phyloP scores from a whole-genome alignment of 2,113 vertebrate genomes.

The Dromas ardeola region DNA sequence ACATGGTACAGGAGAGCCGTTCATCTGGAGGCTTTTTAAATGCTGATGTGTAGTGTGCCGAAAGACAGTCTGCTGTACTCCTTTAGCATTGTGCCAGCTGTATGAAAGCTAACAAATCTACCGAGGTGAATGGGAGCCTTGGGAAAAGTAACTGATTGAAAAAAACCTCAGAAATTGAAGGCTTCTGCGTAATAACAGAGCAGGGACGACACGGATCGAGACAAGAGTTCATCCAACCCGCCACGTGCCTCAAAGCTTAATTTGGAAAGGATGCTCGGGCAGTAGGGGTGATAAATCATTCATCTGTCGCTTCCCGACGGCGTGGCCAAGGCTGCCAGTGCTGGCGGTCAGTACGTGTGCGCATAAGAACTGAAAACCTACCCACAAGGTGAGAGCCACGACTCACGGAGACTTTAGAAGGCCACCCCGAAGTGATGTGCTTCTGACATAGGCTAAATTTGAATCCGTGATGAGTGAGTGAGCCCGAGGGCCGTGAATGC shows the following conservation, averaged over 20 bases:
- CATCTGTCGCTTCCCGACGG: neutral
- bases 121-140: neutral
- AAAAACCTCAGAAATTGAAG: neutral
- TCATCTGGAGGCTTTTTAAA: neutral
- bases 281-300: conserved; percentile 2
- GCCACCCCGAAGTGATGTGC: neutral
- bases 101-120: neutral
- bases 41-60: neutral
- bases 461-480: neutral
- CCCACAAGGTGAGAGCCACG: neutral
- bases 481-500: neutral
- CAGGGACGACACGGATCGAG: neutral
- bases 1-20: neutral
- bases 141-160: neutral
- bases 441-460: neutral
- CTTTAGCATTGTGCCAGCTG: neutral
- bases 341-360: neutral
- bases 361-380: neutral
- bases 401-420: neutral
- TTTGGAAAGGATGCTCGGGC: neutral
- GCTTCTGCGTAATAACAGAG: neutral
- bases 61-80: neutral
- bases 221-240: neutral
- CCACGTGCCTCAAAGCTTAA: neutral
- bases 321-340: neutral